These are phyloP conservation scores for Neotragus moschatus DNA, from an alignment of 2,113 vertebrate species.

Conservation along the genomic window DNA sequence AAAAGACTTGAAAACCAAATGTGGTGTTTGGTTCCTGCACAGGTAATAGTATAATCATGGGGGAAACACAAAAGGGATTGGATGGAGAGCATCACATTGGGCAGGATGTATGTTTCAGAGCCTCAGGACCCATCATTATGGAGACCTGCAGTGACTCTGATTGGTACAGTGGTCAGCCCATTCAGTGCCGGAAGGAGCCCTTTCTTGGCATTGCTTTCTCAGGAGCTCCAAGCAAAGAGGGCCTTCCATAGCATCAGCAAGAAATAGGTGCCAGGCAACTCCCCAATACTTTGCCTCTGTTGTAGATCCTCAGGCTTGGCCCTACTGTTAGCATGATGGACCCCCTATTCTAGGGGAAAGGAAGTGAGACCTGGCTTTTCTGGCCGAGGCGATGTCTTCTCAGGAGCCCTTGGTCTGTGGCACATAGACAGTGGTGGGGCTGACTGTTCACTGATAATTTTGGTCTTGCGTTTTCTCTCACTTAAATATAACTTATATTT, in stretches of 20 bases:
- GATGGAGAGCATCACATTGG: background rate
- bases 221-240: background rate
- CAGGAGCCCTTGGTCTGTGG: background rate
- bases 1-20: background rate
- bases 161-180: too few species aligned
- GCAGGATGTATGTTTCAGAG: background rate
- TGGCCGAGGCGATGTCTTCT: background rate
- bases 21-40: background rate
- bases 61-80: background rate
- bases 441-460: background rate
- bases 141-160: background rate
- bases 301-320: background rate
- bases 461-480: background rate
- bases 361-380: background rate
- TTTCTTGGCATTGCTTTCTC: background rate
- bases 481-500: background rate
- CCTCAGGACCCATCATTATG: too few species aligned
- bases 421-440: background rate
- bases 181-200: background rate
- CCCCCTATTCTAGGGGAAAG: background rate
- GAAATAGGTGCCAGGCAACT: background rate
- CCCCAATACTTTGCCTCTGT: background rate
- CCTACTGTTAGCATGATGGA: rapidly evolving
- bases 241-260: background rate
- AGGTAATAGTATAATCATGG: background rate